Evolutionary conservation across 35 echinoderm and acorn worm species (phyloP).

Genomic region (Lytechinus pictus): DNA sequence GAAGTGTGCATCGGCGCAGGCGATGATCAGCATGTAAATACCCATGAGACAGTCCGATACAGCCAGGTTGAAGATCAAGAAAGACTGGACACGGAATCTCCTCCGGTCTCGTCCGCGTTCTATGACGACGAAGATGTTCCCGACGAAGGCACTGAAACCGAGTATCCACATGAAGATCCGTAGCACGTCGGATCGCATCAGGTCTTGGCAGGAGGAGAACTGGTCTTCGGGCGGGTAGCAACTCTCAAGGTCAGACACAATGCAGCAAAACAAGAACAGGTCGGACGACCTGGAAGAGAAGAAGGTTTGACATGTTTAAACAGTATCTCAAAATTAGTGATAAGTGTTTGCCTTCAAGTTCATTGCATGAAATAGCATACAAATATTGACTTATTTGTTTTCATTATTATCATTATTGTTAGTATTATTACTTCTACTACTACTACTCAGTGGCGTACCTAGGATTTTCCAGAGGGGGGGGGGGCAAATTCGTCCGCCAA

Average conservation of each 20-base stretch:
- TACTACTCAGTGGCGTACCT: too few species aligned
- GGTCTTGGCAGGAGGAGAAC: constrained; percentile 88
- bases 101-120: constrained; percentile 56
- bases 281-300: constrained; percentile 72
- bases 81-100: constrained; percentile 69
- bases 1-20: constrained; percentile 70
- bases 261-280: constrained; percentile 85
- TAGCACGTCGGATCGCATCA: constrained; percentile 65
- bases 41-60: constrained; percentile 92
- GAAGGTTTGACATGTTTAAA: neutral
- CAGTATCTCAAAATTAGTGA: too few species aligned
- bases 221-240: constrained; percentile 76
- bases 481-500: too few species aligned
- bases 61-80: constrained; percentile 85
- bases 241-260: constrained; percentile 56
- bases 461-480: too few species aligned
- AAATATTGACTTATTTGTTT: too few species aligned
- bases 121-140: constrained; percentile 81
- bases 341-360: too few species aligned
- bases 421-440: too few species aligned
- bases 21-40: constrained; percentile 93
- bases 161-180: constrained; percentile 87
- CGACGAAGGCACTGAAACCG: constrained; percentile 81
- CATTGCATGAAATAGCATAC: too few species aligned
- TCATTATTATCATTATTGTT: too few species aligned